phyloP scores from a whole-genome alignment of 2,113 vertebrate genomes.

The Paralichthys olivaceus region DNA sequence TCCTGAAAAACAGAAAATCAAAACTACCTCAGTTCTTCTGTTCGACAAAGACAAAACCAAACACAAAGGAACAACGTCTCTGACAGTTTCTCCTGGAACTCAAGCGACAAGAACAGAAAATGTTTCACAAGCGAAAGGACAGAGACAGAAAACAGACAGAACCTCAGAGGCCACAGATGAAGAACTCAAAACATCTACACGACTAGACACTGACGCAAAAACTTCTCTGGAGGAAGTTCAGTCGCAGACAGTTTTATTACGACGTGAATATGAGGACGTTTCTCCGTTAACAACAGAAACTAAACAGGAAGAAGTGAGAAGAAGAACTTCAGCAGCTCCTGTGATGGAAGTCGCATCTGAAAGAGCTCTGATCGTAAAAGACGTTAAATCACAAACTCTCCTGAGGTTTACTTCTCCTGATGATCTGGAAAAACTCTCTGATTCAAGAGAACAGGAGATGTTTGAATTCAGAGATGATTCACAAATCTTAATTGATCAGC shows the following conservation, averaged over 20 bases:
- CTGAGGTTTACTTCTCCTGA: conserved; percentile 4
- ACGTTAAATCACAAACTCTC: background rate
- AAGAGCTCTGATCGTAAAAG: background rate
- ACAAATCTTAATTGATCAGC: background rate
- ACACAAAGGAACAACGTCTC: no score
- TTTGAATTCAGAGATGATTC: background rate
- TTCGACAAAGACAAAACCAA: no score
- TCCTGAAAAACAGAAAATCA: no score
- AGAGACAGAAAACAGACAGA: no score
- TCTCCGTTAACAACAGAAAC: background rate
- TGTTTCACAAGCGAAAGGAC: no score
- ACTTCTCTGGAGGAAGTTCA: no score
- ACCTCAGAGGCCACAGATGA: no score
- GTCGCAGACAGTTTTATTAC: conserved; percentile 4
- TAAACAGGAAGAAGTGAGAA: conserved; percentile 11
- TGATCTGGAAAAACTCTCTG: background rate
- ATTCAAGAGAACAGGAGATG: background rate
- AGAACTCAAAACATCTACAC: no score
- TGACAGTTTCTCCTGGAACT: no score
- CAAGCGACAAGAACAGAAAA: no score
- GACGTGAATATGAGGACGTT: conserved; percentile 7
- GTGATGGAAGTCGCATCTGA: conserved; percentile 14
- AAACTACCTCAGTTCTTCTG: no score
- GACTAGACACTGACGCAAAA: no score
- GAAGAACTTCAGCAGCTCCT: background rate